Base-by-base conservation (phyloP, 2,797 vertebrate species). In the Alauda arvensis region DNA sequence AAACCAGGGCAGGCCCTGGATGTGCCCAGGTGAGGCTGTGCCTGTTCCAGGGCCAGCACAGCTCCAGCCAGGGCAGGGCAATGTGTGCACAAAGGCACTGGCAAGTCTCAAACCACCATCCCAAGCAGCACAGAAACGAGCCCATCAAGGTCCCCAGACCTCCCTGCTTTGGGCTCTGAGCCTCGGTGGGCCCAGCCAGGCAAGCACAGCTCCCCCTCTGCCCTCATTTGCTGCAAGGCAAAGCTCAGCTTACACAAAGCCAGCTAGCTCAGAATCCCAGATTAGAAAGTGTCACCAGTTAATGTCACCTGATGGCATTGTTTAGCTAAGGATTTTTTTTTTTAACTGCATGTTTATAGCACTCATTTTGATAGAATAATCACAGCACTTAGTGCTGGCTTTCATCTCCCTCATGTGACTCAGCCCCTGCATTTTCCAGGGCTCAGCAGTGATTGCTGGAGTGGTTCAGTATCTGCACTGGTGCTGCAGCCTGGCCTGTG, bases 351-450 rank as follows among this genome's bases (percentile, higher is more conserved):
- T 71, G 87, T 88, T 93, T 92, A 82, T 86, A 90, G 86, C 66
- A 39, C 66, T 72, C 3, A 0, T 85, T 94, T 89, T 89, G 93
- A 92, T 88, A 94, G 69, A 92, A 68, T 93, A 91, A 93, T 93
- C 95, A 69, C 62, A 77, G 89, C 83, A 92, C 94, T 94, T 90
- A 91, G 56, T 5, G 1, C 4, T 86, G 87, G 57, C 93, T 95
- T 95, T 95, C 94, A 95, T 93, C 94, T 94, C 71, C 68, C 75
- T 82, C 90, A 90, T 87, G 93, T 95, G 93, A 93, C 77, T 95
- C 85, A 82, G 28, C 80, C 88, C 75, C 87, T 83, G 66, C 77
- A 89, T 88, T 85, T 87, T 83, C 84, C 78, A 80, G 79, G 1
- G 55, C 89, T 88, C 45, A 48, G 84, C 67, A 2, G 57, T 1